These are phyloP conservation scores for Gallinago stenura DNA, from an alignment of 2,797 vertebrate genomes.

Conservation along the genomic window DNA sequence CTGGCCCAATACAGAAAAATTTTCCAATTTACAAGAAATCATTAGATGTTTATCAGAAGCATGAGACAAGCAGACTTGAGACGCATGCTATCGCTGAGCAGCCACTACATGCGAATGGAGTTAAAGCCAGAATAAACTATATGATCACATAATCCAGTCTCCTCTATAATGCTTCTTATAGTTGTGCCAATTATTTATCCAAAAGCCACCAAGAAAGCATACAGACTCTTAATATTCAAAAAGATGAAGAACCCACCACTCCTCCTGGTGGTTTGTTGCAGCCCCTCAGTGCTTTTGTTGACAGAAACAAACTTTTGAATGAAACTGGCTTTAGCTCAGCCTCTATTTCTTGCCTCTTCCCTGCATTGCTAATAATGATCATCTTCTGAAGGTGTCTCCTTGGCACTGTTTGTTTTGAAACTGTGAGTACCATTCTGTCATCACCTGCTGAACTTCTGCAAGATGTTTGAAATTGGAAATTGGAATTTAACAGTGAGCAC, in stretches of 20 bases:
- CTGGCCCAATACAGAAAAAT: background rate
- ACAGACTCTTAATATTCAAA: background rate
- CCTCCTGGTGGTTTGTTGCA: background rate
- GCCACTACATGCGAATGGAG: background rate
- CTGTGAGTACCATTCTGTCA: background rate
- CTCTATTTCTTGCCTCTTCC: background rate
- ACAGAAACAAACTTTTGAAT: background rate
- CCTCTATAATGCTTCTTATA: background rate
- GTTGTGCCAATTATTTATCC: background rate
- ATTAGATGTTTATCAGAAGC: background rate
- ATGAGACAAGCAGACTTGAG: background rate
- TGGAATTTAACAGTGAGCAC: background rate
- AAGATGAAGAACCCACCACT: background rate
- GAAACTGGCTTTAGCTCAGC: background rate
- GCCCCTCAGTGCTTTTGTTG: fast-evolving
- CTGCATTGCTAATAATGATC: background rate
- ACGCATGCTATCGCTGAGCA: background rate
- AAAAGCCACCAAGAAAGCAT: background rate
- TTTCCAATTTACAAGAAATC: background rate
- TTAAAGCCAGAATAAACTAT: background rate
- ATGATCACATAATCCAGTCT: background rate
- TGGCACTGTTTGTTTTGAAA: background rate
- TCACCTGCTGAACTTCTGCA: background rate
- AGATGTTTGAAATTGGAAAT: background rate
- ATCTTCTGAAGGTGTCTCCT: background rate